These are phyloP conservation scores for Champsocephalus gunnari DNA, from an alignment of 2,797 vertebrate species.

Conservation along the genomic window DNA sequence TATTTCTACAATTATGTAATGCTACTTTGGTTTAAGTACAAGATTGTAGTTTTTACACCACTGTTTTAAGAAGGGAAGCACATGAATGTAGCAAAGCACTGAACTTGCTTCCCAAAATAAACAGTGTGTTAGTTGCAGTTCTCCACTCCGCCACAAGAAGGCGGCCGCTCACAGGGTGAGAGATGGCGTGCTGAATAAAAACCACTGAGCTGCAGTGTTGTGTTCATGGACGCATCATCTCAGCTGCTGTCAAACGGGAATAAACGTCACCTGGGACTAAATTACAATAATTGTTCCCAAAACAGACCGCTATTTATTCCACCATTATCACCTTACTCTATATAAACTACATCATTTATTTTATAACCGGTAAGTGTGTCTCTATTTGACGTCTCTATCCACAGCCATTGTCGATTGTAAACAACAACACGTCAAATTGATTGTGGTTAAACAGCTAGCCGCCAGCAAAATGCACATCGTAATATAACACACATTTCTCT, in stretches of 20 bases:
- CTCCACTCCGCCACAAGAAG: slow-evolving; percentile 53
- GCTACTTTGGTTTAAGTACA: no score
- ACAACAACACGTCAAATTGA: neutral
- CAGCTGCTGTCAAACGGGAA: slow-evolving; percentile 23
- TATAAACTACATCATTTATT: neutral
- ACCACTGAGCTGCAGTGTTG: slow-evolving; percentile 29
- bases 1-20: no score
- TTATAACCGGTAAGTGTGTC: slow-evolving; percentile 41
- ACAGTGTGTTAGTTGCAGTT: neutral
- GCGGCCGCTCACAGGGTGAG: neutral
- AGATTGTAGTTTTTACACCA: neutral
- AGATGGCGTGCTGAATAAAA: neutral
- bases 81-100: neutral
- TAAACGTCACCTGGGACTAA: neutral
- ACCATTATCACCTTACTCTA: fast-evolving
- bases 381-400: fast-evolving
- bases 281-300: neutral
- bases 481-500: no score
- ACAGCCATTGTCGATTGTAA: neutral
- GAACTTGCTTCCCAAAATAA: no score
- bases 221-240: neutral
- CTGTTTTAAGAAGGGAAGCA: neutral
- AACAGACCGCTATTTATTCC: neutral
- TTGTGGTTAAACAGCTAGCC: neutral
- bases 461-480: neutral